Evolutionary conservation across 2,888 invertebrate genomes (phyloP).

Genomic region (Frankliniella intonsa): DNA sequence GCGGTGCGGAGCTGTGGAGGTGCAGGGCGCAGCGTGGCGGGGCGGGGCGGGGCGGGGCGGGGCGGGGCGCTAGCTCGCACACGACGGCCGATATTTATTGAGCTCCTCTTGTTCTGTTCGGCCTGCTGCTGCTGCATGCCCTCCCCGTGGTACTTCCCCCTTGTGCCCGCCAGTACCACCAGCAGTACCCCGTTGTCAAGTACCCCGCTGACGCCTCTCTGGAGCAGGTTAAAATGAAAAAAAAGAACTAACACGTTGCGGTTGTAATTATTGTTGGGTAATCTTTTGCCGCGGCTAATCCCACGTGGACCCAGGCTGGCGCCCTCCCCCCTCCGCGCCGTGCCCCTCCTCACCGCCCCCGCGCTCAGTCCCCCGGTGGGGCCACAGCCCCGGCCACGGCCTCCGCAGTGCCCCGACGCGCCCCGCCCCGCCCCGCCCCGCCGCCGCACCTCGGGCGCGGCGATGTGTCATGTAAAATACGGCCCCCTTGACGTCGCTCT

Average conservation of each 20-base stretch:
- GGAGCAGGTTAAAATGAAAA: not conserved
- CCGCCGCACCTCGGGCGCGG: slow-evolving; percentile 12
- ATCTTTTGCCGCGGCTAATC: too few relatives aligned
- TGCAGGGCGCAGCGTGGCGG: not conserved
- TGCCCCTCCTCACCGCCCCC: too few relatives aligned
- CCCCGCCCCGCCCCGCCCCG: not conserved
- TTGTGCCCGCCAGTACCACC: not conserved
- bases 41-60: not conserved
- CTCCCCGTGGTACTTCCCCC: too few relatives aligned
- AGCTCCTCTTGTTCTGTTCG: too few relatives aligned
- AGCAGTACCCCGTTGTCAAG: not conserved
- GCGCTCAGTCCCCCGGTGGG: too few relatives aligned
- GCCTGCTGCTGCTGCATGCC: too few relatives aligned
- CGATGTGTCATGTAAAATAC: slow-evolving; percentile 26
- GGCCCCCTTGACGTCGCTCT: slow-evolving; percentile 18
- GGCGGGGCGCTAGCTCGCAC: not conserved
- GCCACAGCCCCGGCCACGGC: too few relatives aligned
- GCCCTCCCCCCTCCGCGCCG: too few relatives aligned
- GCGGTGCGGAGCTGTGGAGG: not conserved
- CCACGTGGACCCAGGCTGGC: too few relatives aligned
- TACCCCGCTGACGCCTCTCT: not conserved
- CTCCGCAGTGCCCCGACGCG: too few relatives aligned
- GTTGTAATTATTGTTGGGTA: too few relatives aligned
- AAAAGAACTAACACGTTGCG: not conserved
- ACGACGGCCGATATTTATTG: too few relatives aligned